Evolutionary conservation across 2,113 vertebrate genomes (phyloP), one percentile per base, ranked within the genome.

Genomic region (Coracopsis vasa): DNA sequence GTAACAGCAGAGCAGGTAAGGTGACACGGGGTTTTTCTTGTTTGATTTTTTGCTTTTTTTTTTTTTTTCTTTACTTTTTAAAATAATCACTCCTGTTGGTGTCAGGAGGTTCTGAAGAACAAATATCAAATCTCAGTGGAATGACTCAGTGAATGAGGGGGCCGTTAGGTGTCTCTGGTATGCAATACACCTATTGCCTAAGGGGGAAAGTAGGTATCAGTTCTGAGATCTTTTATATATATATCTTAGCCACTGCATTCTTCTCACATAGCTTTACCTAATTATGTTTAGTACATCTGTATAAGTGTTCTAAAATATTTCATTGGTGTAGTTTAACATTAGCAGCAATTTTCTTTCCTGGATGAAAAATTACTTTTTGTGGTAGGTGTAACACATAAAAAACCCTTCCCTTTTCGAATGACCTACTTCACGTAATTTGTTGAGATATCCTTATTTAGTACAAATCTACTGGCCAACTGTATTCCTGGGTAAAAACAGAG

Each of bases 161-260:
- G 7, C 21, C 7, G 4, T 80, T 62, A 62, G 11, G 5, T 58
- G 4, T 47, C 39, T 75, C 28, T 33, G 23, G 3, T 29, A 47
- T 27, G 13, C 18, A 50, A 56, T 11, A 28, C 20, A 61, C 10
- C 5, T 73, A 15, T 72, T 0, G 0, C 28, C 25, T 45, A 83
- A 50, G 16, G 29, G 20, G 4, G 9, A 73, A 88, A 66, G 6
- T n/a, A 35, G 4, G 8, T 58, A 53, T 20, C 31, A 48, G 4
- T 41, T 66, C 13, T 62, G 14, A 72, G 29, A 31, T 27, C 27
- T 69, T 69, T 23, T 56, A 17, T 24, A 14, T 54, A 23, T 58
- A 9, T 50, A 6, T 72, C 1, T 58, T 64, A 60, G 21, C 9
- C 10, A 45, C 9, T 41, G 4, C 44, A 56, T 90, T 70, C 4